Evolutionary conservation across 2,113 vertebrate species (phyloP).

Genomic region (Xiphorhynchus elegans): DNA sequence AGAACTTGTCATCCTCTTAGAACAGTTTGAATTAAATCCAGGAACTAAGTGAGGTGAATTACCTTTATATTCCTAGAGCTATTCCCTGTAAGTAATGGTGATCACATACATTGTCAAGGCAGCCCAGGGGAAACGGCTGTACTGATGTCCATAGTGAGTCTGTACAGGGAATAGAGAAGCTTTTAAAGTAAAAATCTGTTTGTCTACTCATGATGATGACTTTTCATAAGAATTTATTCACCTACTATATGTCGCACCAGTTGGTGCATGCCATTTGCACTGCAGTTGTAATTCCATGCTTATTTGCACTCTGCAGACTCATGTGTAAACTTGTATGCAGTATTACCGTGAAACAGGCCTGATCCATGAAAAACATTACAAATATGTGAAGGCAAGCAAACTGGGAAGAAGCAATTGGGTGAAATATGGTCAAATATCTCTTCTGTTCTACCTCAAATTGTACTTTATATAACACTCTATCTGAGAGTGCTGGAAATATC

Average conservation of each 20-base stretch:
- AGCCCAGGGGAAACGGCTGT: not conserved
- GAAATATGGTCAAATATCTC: not conserved
- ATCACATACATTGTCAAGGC: not conserved
- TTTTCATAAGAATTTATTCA: not conserved
- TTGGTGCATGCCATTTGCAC: not conserved
- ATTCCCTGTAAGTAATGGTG: not conserved
- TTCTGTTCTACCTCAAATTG: not conserved
- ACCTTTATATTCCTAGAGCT: not conserved
- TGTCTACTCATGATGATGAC: not conserved
- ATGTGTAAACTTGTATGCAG: not conserved
- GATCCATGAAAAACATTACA: not conserved
- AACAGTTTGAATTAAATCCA: slow-evolving; percentile 37
- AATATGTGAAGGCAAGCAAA: not conserved
- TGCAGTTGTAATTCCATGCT: not conserved
- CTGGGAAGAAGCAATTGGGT: not conserved
- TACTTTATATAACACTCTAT: not conserved
- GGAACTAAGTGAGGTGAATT: slow-evolving; percentile 16
- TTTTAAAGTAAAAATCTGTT: not conserved
- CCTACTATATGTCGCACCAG: not conserved
- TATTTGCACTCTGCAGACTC: not conserved
- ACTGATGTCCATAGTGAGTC: not conserved
- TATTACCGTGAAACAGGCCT: not conserved
- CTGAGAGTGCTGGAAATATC: not conserved
- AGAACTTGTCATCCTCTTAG: not conserved
- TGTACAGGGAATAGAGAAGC: not conserved